Conservation (phyloP, 2,113 vertebrate species). For the Xiphorhynchus elegans region DNA sequence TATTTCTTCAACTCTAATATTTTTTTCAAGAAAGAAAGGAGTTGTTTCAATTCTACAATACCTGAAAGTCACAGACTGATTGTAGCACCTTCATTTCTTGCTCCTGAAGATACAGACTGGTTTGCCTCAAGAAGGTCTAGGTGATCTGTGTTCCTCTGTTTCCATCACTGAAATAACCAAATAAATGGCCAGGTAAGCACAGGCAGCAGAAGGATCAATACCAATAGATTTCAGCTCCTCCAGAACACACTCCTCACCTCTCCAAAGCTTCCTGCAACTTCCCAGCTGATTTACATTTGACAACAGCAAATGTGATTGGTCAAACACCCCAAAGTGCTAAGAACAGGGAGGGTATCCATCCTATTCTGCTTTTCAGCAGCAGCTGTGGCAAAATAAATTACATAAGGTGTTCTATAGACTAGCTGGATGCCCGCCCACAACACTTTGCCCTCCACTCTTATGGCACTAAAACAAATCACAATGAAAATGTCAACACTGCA, state of each 20-base stretch:
- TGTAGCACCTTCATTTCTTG: not conserved
- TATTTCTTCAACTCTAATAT: not conserved
- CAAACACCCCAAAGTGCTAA: not conserved
- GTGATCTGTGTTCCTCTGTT: not conserved
- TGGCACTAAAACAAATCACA: not conserved
- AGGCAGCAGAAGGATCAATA: not conserved
- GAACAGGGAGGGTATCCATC: rapidly evolving
- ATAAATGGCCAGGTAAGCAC: not conserved
- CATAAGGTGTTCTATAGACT: rapidly evolving
- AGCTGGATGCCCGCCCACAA: not conserved
- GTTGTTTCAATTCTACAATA: not conserved
- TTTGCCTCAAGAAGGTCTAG: not conserved
- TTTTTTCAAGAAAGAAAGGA: not conserved
- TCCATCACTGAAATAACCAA: not conserved
- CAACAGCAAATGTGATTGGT: not conserved
- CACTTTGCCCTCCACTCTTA: not conserved
- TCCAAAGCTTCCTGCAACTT: not conserved
- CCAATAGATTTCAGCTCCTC: not conserved
- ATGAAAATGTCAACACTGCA: not conserved
- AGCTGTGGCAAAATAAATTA: not conserved
- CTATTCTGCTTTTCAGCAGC: not conserved
- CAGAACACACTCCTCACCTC: not conserved
- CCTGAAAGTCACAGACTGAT: not conserved
- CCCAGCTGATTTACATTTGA: not conserved
- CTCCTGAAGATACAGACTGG: not conserved